Percentiles rank a stretch among this genome's conserved stretches.
Evolutionary conservation across 2,888 invertebrate genomes (phyloP).

Genomic region (Scaptomyza parva): DNA sequence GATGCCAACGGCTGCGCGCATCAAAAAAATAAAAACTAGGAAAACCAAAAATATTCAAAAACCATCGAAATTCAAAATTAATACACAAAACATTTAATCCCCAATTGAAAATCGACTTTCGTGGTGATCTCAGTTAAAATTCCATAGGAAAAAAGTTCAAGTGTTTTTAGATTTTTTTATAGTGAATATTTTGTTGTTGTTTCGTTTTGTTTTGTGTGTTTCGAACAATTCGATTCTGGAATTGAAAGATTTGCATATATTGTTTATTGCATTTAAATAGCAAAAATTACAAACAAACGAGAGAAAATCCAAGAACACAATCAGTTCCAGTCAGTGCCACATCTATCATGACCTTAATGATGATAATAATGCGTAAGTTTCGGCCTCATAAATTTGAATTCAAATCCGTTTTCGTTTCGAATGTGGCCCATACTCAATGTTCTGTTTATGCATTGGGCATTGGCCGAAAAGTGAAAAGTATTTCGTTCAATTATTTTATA

Average conservation of each 20-base stretch:
- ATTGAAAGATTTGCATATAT: constrained; percentile 8
- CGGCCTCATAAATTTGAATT: constrained; percentile 30
- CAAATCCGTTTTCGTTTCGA: background rate
- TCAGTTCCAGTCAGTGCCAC: constrained; percentile 23
- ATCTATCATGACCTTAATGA: constrained; percentile 41
- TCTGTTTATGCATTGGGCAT: constrained; percentile 24
- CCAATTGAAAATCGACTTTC: background rate
- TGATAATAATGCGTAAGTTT: constrained; percentile 51
- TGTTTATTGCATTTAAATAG: constrained; percentile 35
- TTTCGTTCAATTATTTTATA: constrained; percentile 42
- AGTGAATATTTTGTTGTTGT: background rate
- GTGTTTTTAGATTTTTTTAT: constrained; percentile 4
- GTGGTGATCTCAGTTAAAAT: constrained; percentile 14
- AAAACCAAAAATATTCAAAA: background rate
- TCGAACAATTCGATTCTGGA: constrained; percentile 4
- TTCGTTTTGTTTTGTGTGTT: constrained; percentile 15
- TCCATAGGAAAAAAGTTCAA: background rate
- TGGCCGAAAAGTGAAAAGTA: background rate
- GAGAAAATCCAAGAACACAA: background rate
- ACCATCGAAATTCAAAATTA: background rate
- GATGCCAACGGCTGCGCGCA: constrained; percentile 54
- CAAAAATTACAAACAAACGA: background rate
- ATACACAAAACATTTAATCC: background rate
- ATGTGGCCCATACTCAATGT: background rate
- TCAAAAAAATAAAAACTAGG: constrained; percentile 9